Percentiles rank a stretch among this genome's conserved stretches.
These are phyloP conservation scores for Lagenorhynchus albirostris DNA, from an alignment of 2,113 vertebrate species.

Conservation along the genomic window DNA sequence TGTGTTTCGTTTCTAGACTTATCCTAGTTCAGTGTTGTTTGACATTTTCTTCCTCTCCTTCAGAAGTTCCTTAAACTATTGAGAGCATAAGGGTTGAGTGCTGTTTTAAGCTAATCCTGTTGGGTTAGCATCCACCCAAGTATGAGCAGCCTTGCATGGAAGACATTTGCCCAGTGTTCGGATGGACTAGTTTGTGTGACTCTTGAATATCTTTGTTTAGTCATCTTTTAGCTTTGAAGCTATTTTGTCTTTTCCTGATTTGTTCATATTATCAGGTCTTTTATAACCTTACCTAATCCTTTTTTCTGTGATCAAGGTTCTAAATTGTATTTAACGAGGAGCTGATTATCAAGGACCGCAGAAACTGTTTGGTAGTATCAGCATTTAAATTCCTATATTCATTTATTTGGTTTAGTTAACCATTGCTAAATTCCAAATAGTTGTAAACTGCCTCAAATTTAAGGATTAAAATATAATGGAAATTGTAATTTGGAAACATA, in stretches of 20 bases:
- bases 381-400: conserved; percentile 27
- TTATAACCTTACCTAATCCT: conserved; percentile 17
- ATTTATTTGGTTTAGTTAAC: conserved; percentile 26
- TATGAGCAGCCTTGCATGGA: background rate
- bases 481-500: background rate
- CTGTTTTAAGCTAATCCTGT: background rate
- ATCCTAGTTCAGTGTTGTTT: background rate
- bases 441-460: conserved; percentile 28
- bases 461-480: conserved; percentile 27
- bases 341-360: background rate
- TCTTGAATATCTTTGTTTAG: conserved; percentile 40
- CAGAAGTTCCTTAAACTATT: background rate
- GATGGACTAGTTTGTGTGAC: background rate
- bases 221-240: conserved; percentile 46
- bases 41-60: conserved; percentile 46
- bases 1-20: conserved; percentile 41
- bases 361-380: conserved; percentile 8
- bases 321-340: conserved; percentile 41
- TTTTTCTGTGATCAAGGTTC: conserved; percentile 38
- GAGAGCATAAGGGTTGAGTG: background rate
- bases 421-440: background rate
- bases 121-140: conserved; percentile 31
- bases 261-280: conserved; percentile 26
- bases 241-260: conserved; percentile 35
- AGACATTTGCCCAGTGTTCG: background rate